phyloP scores from a whole-genome alignment of 2,888 invertebrate species.

The Orgyia antiqua region DNA sequence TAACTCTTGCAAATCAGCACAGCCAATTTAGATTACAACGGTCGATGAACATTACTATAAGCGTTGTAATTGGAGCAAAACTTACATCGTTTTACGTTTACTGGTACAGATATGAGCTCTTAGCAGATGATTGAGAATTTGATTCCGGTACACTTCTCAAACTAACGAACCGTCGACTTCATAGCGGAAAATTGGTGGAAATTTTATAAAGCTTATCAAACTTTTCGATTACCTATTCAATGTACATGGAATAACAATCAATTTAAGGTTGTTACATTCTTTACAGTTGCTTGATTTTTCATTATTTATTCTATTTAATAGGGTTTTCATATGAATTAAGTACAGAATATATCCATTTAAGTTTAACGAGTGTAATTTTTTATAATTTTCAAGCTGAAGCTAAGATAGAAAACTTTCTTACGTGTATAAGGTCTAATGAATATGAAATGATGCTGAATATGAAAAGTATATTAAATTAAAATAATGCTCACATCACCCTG shows the following conservation, averaged over 20 bases:
- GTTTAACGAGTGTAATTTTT: no score
- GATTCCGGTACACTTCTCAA: constrained; percentile 72
- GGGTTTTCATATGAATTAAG: no score
- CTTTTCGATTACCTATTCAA: constrained; percentile 64
- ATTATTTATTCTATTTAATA: no score
- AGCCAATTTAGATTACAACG: constrained; percentile 17
- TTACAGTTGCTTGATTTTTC: no score
- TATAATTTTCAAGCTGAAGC: no score
- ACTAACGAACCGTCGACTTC: constrained; percentile 62
- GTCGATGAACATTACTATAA: constrained; percentile 12
- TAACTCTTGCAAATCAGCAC: constrained; percentile 10
- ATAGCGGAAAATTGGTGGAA: constrained; percentile 62
- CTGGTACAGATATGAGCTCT: constrained; percentile 28
- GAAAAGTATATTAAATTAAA: constrained; percentile 53
- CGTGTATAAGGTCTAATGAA: no score
- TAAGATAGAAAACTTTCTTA: no score
- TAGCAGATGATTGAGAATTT: constrained; percentile 52
- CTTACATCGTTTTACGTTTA: constrained; percentile 27
- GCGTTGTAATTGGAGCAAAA: constrained; percentile 33
- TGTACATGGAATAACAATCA: constrained; percentile 38
- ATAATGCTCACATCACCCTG: constrained; percentile 50
- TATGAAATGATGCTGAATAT: no score
- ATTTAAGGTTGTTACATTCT: constrained; percentile 41
- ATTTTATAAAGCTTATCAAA: constrained; percentile 49
- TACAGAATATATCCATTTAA: no score